Conservation (phyloP, 2,797 vertebrate species). For the Anisognathus igniventris region DNA sequence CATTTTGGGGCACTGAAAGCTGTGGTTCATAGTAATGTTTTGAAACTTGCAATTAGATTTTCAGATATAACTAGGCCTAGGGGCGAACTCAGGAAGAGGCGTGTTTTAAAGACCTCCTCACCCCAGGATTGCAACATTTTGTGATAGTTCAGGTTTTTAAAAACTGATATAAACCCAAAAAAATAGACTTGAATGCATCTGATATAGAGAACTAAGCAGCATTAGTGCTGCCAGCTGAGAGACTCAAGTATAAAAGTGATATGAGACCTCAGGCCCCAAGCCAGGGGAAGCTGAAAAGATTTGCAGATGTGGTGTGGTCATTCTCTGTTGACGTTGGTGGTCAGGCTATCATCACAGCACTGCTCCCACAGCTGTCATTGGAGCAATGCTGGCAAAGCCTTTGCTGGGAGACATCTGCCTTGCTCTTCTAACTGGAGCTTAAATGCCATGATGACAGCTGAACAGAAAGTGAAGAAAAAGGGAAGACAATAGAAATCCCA, state of each 20-base stretch:
- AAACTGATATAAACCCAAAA: not conserved
- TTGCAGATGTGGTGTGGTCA: slow-evolving; percentile 63
- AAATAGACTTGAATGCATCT: not conserved
- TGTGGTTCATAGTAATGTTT: not conserved
- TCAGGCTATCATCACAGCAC: slow-evolving; percentile 23
- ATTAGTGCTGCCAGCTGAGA: not conserved
- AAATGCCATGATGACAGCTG: slow-evolving; percentile 55
- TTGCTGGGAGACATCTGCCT: slow-evolving; percentile 54
- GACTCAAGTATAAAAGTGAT: not conserved
- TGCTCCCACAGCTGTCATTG: slow-evolving; percentile 50
- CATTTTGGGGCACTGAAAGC: not conserved
- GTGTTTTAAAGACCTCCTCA: not conserved
- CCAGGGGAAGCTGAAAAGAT: slow-evolving; percentile 7
- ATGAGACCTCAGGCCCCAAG: not conserved
- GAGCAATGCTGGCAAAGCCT: slow-evolving; percentile 47
- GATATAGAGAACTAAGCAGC: not conserved
- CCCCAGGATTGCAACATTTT: not conserved
- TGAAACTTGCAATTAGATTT: not conserved
- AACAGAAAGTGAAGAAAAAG: slow-evolving; percentile 30
- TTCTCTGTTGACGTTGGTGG: not conserved
- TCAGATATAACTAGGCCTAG: not conserved
- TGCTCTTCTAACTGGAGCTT: not conserved
- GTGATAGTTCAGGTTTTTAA: not conserved
- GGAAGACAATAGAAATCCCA: slow-evolving; percentile 1
- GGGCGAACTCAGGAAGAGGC: not conserved